Evolutionary conservation across 2,888 invertebrate species (phyloP).

Genomic region (Hoplodrina blanda): DNA sequence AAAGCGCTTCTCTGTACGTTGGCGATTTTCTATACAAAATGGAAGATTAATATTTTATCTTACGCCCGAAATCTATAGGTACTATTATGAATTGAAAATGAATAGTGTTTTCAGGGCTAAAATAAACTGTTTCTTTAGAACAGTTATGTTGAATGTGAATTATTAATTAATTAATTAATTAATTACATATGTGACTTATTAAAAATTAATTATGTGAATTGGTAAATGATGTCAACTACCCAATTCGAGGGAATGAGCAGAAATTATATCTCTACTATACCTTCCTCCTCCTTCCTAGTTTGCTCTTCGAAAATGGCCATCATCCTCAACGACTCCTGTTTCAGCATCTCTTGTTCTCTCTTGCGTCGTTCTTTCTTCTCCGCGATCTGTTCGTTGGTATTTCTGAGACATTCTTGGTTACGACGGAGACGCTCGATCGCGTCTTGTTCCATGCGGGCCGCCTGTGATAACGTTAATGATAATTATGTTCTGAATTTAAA

Average conservation of each 20-base stretch:
- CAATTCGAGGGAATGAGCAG: too few species aligned
- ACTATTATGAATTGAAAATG: too few species aligned
- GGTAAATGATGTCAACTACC: too few species aligned
- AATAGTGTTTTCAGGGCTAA: too few species aligned
- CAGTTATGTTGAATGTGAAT: too few species aligned
- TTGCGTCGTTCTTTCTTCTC: slow-evolving; percentile 68
- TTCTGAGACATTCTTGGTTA: slow-evolving; percentile 78
- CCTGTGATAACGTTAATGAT: slow-evolving; percentile 60
- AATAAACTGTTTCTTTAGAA: too few species aligned
- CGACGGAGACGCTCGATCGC: slow-evolving; percentile 80
- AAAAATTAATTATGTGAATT: too few species aligned
- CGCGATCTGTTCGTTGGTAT: slow-evolving; percentile 74
- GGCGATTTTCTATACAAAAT: slow-evolving; percentile 57
- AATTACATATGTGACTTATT: too few species aligned
- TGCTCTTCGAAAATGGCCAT: slow-evolving; percentile 77
- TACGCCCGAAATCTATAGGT: too few species aligned
- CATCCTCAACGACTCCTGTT: slow-evolving; percentile 75
- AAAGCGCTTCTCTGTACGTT: slow-evolving; percentile 66
- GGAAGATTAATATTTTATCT: too few species aligned
- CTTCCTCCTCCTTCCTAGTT: slow-evolving; percentile 79
- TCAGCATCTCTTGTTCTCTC: slow-evolving; percentile 78
- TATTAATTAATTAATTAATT: too few species aligned
- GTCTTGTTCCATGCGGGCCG: slow-evolving; percentile 89
- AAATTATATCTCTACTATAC: slow-evolving; percentile 59
- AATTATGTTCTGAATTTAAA: too few species aligned